Evolutionary conservation across 1,140 invertebrate species (phyloP).

Genomic region (Drosophila miranda): DNA sequence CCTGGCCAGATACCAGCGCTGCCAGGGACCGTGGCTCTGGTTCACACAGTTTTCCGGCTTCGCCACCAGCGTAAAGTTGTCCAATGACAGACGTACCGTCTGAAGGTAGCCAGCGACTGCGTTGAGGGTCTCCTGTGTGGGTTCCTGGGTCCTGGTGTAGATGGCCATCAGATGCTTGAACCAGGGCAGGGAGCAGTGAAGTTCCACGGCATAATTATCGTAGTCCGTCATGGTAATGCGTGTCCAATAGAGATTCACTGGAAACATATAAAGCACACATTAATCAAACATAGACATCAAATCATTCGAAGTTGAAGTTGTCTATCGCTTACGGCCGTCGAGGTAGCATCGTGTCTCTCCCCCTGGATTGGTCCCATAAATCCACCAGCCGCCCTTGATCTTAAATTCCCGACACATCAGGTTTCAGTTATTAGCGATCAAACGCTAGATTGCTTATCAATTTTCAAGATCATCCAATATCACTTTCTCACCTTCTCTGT

Average conservation of each 20-base stretch:
- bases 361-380: constrained; percentile 44
- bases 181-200: constrained; percentile 59
- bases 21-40: constrained; percentile 9
- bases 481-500: constrained; percentile 35
- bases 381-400: constrained; percentile 60
- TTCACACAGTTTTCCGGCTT: constrained; percentile 16
- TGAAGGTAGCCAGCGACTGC: constrained; percentile 33
- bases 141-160: constrained; percentile 30
- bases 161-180: constrained; percentile 57
- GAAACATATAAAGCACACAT: background rate
- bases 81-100: constrained; percentile 8
- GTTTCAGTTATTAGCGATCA: background rate
- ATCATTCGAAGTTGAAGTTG: background rate
- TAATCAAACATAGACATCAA: background rate
- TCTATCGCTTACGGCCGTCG: constrained; percentile 34
- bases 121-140: background rate
- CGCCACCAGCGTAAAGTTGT: constrained; percentile 24
- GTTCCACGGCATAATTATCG: constrained; percentile 42
- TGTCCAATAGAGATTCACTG: constrained; percentile 63
- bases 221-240: constrained; percentile 58
- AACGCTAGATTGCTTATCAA: background rate
- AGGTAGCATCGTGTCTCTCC: constrained; percentile 28
- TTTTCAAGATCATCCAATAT: constrained; percentile 19
- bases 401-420: constrained; percentile 2
- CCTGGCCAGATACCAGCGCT: constrained; percentile 51